phyloP scores from a whole-genome alignment of 2,113 vertebrate species.

The Megatriorchis doriae region DNA sequence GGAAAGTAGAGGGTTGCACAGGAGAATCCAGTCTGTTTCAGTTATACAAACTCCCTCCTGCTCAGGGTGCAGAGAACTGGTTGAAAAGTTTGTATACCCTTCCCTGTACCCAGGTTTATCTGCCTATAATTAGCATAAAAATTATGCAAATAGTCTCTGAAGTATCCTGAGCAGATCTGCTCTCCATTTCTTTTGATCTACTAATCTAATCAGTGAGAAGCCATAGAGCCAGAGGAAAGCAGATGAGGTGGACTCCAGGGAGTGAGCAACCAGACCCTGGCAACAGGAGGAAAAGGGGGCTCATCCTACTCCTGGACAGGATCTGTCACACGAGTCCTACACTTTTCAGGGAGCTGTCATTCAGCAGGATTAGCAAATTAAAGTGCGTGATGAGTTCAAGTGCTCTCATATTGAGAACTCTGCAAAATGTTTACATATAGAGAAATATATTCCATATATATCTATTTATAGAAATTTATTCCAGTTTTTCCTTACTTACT shows the following conservation, averaged over 20 bases:
- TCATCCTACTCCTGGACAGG: background rate
- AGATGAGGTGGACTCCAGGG: background rate
- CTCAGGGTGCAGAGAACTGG: background rate
- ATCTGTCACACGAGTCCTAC: background rate
- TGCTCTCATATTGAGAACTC: background rate
- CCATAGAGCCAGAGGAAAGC: background rate
- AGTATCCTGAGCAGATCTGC: background rate
- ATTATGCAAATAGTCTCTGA: background rate
- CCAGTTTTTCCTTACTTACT: background rate
- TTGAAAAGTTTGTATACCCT: background rate
- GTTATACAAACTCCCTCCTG: background rate
- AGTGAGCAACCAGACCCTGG: background rate
- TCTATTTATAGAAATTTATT: background rate
- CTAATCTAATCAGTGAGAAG: background rate
- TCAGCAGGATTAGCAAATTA: background rate
- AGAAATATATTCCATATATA: too few relatives aligned
- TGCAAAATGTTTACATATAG: background rate
- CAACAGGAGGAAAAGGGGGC: background rate
- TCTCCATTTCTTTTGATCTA: background rate
- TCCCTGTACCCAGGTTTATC: background rate
- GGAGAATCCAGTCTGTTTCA: background rate
- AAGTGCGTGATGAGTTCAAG: background rate
- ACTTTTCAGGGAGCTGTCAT: background rate
- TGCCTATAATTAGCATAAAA: background rate
- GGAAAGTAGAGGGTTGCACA: background rate